Percentiles rank a stretch among this genome's conserved stretches.
phyloP scores from a whole-genome alignment of 2,888 invertebrate genomes.

The Pseudanteris insignis region DNA sequence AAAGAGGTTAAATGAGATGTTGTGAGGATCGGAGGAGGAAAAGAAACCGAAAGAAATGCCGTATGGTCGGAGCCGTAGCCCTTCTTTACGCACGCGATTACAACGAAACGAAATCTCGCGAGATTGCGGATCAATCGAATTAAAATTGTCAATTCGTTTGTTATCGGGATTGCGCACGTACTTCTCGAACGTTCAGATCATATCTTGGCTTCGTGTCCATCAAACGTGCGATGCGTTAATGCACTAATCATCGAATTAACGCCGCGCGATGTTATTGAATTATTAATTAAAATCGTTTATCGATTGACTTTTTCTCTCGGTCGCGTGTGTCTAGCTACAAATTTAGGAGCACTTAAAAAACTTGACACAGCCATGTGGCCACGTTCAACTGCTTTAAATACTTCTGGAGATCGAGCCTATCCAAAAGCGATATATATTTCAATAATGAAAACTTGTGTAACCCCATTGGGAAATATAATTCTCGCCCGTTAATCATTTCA shows the following conservation, averaged over 20 bases:
- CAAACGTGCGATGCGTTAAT: conserved; percentile 16
- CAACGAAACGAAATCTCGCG: too few species aligned
- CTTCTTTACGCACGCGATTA: too few species aligned
- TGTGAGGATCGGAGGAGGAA: too few species aligned
- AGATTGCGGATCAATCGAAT: too few species aligned
- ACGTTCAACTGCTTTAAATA: conserved; percentile 23
- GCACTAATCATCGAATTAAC: too few species aligned
- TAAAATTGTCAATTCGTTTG: conserved; percentile 2
- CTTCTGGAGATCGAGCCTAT: conserved; percentile 24
- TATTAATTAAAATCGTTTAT: too few species aligned
- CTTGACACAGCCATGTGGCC: conserved; percentile 32
- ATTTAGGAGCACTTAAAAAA: conserved; percentile 23
- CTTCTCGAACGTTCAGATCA: conserved; percentile 1
- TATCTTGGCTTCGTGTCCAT: conserved; percentile 9
- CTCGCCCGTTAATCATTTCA: conserved; percentile 12
- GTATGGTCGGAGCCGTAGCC: too few species aligned
- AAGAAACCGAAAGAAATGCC: not conserved
- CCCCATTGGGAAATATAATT: conserved; percentile 16
- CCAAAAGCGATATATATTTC: conserved; percentile 23
- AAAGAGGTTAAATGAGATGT: too few species aligned
- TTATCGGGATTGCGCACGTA: too few species aligned
- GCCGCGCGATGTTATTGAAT: too few species aligned
- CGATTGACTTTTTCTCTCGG: too few species aligned
- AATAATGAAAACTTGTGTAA: conserved; percentile 24
- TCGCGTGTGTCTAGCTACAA: conserved; percentile 19